phyloP scores from a whole-genome alignment of 2,113 vertebrate genomes.

The Colius striatus region DNA sequence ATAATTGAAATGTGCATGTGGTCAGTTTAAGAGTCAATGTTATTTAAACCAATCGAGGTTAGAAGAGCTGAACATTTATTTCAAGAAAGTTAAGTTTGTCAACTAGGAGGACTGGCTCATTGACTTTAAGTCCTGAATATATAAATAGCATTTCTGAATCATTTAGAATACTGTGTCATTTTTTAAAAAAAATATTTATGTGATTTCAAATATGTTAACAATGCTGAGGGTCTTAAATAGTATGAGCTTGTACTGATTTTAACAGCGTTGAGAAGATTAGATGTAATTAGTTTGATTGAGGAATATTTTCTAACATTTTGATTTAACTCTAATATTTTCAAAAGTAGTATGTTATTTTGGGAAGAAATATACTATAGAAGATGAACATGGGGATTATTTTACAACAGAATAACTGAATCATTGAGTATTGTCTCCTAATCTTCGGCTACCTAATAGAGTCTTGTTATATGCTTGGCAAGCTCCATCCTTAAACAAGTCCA shows the following conservation, averaged over 20 bases:
- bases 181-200: background rate
- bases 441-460: background rate
- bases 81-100: background rate
- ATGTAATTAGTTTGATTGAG: background rate
- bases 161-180: background rate
- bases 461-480: background rate
- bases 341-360: background rate
- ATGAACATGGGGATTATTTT: background rate
- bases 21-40: accelerated
- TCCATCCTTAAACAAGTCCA: background rate
- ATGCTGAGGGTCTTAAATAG: background rate
- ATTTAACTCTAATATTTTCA: background rate
- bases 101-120: background rate
- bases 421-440: background rate
- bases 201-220: background rate
- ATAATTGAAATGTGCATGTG: accelerated
- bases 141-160: background rate
- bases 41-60: background rate
- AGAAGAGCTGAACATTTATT: background rate
- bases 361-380: background rate
- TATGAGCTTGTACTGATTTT: background rate
- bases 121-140: background rate
- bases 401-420: background rate
- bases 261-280: background rate
- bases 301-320: background rate